phyloP scores from a whole-genome alignment of 1,140 invertebrate genomes.

The Zaprionus africanus region DNA sequence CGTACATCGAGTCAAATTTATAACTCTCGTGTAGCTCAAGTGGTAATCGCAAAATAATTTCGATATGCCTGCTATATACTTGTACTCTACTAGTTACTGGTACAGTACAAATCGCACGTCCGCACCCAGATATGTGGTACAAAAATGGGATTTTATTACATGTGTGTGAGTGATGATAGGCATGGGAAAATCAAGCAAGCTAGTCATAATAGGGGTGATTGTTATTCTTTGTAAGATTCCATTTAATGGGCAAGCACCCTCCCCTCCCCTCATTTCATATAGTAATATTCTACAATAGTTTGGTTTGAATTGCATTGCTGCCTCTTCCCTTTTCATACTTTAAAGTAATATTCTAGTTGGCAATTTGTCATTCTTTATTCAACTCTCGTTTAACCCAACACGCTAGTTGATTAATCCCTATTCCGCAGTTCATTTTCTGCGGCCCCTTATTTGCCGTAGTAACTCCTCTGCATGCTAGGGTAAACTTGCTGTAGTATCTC shows the following conservation, averaged over 20 bases:
- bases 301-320: too few species aligned
- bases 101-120: slow-evolving; percentile 13
- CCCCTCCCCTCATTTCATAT: too few species aligned
- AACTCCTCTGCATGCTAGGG: too few species aligned
- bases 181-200: background rate
- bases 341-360: background rate
- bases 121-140: background rate
- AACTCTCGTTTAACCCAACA: background rate
- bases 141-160: background rate
- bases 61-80: slow-evolving; percentile 20
- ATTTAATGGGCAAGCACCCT: background rate
- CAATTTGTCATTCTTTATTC: background rate
- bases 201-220: background rate
- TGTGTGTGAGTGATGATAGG: background rate
- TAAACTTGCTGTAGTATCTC: background rate
- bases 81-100: background rate
- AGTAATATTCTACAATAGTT: too few species aligned
- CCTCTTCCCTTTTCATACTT: too few species aligned
- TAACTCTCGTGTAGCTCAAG: slow-evolving; percentile 20
- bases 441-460: too few species aligned
- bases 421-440: background rate
- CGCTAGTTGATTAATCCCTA: background rate
- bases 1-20: slow-evolving; percentile 32
- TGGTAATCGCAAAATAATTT: slow-evolving; percentile 24
- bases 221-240: background rate